Percentiles rank a stretch among this genome's conserved stretches.
Conservation (phyloP, 2,888 invertebrate species). For the Coelopa pilipes region DNA sequence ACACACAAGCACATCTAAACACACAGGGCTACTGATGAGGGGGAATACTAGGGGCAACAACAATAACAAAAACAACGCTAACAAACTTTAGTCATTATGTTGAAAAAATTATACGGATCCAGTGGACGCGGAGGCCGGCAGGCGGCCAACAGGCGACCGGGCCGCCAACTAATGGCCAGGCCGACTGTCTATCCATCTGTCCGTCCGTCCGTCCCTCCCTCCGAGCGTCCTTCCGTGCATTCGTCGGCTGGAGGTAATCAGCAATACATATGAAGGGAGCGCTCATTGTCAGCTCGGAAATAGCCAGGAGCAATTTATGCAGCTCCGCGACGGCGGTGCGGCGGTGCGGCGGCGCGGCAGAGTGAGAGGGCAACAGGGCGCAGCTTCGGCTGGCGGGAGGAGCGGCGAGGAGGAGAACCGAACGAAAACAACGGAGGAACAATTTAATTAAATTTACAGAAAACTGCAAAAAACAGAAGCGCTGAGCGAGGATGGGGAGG, state of each 20-base stretch:
- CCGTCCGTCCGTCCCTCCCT: not conserved
- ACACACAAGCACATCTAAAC: slow-evolving; percentile 23
- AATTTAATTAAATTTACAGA: slow-evolving; percentile 31
- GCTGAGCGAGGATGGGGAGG: no score
- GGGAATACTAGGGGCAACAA: no score
- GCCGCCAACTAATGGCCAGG: not conserved
- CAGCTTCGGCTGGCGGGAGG: no score
- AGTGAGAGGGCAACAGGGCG: no score
- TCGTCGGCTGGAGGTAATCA: not conserved
- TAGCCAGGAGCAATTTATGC: slow-evolving; percentile 34
- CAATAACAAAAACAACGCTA: slow-evolving; percentile 18
- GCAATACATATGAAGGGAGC: not conserved
- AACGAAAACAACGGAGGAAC: slow-evolving; percentile 17
- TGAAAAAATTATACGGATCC: slow-evolving; percentile 16
- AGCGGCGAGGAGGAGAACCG: not conserved
- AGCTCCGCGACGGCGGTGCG: not conserved
- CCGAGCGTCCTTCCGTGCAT: not conserved
- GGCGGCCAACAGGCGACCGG: slow-evolving; percentile 6
- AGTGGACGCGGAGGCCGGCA: slow-evolving; percentile 6
- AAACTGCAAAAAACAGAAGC: slow-evolving; percentile 19
- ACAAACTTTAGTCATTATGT: slow-evolving; percentile 27
- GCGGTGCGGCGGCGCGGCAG: no score
- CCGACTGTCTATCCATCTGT: not conserved
- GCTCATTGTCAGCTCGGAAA: slow-evolving; percentile 26
- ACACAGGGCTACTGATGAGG: no score